Base-by-base conservation (phyloP, 2,888 invertebrate genomes). In the Abrostola triplasia region DNA sequence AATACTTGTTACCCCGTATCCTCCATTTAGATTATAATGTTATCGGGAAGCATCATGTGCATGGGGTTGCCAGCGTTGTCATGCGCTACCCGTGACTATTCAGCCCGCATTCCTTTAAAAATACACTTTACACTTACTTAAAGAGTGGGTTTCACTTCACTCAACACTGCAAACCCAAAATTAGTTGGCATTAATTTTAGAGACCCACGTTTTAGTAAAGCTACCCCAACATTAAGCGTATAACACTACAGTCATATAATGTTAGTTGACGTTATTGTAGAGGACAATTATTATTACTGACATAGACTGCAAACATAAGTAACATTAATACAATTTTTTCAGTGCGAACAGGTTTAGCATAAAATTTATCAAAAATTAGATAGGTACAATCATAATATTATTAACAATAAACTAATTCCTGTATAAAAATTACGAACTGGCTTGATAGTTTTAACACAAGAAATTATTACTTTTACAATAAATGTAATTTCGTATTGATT, bases 91-190 rank as follows among this genome's bases (percentile, higher is more conserved):
- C 91, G 92, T 91, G 91, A 83, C 89, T 91, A 90, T 85, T 83
- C 88, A 90, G 88, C 88, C 92, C 91, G 83, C 94, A 93, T 94
- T 94, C 92, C 89, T 88, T 85, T 88, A 87, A 83, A 81, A 90
- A 88, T 87, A 86, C 83, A 88, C 88, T 91, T 83, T 89, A 89
- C 87, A 94, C 94, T 94, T 94, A 94, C 94, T 87, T 91, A 87
- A 81, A 82, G 85, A 90, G 89, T 89, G 90, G 87, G 82, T 88
- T 88, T 92, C 92, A 92, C 91, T 90, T 92, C 92, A 91, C 90
- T 94, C 93, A 93, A 91, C 92, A 90, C 94, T 94, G 94, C 85
- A 90, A 93, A 93, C 91, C 93, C 92, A 94, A 94, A 94, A 94
- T 92, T 92, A 92, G 90, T 92, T 81, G 86, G 88, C 84, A 92